Evolutionary conservation across 2,888 invertebrate species (phyloP).

Genomic region (Magallana nippona): DNA sequence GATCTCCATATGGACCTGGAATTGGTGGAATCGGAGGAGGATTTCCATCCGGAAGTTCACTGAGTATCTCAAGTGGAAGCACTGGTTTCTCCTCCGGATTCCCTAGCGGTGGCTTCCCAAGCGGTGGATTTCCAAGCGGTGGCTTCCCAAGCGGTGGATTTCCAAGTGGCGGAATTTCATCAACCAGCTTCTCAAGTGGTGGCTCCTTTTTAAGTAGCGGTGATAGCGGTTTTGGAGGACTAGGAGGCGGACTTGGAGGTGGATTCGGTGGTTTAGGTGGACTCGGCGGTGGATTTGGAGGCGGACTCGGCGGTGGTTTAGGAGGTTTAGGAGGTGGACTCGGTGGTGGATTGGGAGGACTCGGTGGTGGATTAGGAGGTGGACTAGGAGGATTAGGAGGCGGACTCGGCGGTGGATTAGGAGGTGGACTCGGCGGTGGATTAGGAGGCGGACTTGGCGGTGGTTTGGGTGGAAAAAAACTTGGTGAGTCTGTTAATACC

Average conservation of each 20-base stretch:
- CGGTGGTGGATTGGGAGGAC: too few relatives aligned
- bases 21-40: not conserved
- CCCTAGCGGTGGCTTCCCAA: not conserved
- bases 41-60: not conserved
- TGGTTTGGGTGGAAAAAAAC: not conserved
- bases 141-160: not conserved
- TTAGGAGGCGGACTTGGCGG: not conserved
- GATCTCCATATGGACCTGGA: not conserved
- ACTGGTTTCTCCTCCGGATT: not conserved
- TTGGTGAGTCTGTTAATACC: too few relatives aligned
- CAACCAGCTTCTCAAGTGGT: not conserved
- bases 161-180: not conserved
- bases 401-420: not conserved
- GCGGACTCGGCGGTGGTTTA: too few relatives aligned
- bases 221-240: too few relatives aligned
- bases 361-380: too few relatives aligned
- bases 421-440: not conserved
- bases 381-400: too few relatives aligned
- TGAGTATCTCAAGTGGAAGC: not conserved
- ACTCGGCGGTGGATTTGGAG: too few relatives aligned
- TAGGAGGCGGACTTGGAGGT: too few relatives aligned
- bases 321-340: too few relatives aligned
- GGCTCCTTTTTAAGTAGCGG: not conserved
- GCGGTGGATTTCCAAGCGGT: not conserved
- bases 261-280: too few relatives aligned